phyloP scores from a whole-genome alignment of 2,888 invertebrate species.

The Frankliniella intonsa region DNA sequence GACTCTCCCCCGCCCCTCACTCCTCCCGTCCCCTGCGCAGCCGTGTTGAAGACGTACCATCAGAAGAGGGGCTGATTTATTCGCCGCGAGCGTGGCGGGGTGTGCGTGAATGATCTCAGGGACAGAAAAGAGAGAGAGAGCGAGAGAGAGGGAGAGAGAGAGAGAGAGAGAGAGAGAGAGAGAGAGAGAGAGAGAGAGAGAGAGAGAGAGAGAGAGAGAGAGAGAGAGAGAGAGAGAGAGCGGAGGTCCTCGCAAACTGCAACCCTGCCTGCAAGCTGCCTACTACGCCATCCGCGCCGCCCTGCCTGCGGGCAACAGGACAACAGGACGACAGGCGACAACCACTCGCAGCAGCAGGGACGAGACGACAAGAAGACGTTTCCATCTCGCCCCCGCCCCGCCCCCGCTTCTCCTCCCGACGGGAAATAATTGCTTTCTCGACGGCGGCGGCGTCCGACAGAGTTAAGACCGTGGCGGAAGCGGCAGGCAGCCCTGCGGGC shows the following conservation, averaged over 20 bases:
- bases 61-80: not conserved
- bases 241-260: no score
- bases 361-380: not conserved
- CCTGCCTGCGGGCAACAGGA: not conserved
- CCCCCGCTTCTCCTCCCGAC: not conserved
- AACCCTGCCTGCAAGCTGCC: not conserved
- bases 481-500: not conserved
- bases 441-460: not conserved
- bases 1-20: no score
- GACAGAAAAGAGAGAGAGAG: not conserved
- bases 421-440: conserved; percentile 1
- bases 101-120: not conserved
- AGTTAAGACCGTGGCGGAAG: not conserved
- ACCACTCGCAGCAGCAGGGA: not conserved
- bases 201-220: no score
- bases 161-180: not conserved
- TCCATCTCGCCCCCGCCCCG: not conserved
- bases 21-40: no score
- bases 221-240: no score
- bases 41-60: not conserved
- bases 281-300: not conserved
- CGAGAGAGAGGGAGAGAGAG: not conserved
- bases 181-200: no score
- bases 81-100: not conserved
- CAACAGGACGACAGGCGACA: not conserved